Evolutionary conservation across 2,888 invertebrate genomes (phyloP).

Genomic region (Chromoteleia sp.): DNA sequence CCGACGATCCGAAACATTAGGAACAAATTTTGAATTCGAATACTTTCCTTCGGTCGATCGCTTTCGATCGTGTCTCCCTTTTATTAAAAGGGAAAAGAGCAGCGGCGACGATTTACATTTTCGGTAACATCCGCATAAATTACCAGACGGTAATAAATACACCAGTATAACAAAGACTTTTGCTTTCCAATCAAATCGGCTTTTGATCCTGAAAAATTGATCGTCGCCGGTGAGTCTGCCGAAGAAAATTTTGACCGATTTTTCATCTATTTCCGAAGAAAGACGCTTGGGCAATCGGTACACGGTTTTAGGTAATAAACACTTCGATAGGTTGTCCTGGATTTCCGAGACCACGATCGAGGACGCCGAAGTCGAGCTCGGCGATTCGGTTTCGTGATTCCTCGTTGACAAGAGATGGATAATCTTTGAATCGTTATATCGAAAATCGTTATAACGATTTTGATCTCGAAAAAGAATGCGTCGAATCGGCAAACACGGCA

Average conservation of each 20-base stretch:
- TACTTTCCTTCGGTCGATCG: not conserved
- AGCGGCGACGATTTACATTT: not conserved
- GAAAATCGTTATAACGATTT: not conserved
- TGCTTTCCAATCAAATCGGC: constrained; percentile 4
- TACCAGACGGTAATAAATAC: not conserved
- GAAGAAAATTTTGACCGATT: not conserved
- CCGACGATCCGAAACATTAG: too few species aligned
- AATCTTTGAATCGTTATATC: constrained; percentile 17
- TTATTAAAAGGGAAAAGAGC: too few species aligned
- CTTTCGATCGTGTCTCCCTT: too few species aligned
- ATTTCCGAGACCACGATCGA: too few species aligned
- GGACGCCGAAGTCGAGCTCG: too few species aligned
- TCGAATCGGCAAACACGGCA: constrained; percentile 24
- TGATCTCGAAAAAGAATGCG: constrained; percentile 32
- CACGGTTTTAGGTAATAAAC: not conserved
- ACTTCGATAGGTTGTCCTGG: too few species aligned
- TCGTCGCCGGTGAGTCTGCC: not conserved
- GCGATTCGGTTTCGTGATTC: too few species aligned
- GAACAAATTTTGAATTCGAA: not conserved
- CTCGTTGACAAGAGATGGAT: not conserved
- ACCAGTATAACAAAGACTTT: not conserved
- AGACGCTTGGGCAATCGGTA: not conserved
- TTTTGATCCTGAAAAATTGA: constrained; percentile 15
- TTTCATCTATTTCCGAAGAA: not conserved
- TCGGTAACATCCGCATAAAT: not conserved